Evolutionary conservation across 2,888 invertebrate genomes (phyloP).

Genomic region (Steromphala cineraria): DNA sequence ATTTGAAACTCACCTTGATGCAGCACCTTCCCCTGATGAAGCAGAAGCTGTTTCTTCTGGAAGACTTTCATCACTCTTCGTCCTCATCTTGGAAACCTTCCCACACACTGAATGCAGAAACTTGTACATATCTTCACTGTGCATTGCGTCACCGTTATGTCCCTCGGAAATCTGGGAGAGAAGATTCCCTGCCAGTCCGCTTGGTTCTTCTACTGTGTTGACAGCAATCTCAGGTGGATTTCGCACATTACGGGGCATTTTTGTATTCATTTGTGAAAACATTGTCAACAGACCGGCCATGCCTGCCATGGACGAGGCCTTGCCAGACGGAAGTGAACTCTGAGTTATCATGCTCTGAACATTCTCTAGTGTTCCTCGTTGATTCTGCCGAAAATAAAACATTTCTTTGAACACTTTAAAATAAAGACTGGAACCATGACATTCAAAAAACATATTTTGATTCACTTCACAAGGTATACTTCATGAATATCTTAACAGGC

Average conservation of each 20-base stretch:
- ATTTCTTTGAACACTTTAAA: not conserved
- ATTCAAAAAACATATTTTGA: no score
- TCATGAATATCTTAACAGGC: no score
- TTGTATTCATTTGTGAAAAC: constrained; percentile 17
- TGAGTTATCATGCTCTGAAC: constrained; percentile 10
- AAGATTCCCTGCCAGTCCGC: not conserved
- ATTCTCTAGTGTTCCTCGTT: constrained; percentile 6
- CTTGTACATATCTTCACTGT: constrained; percentile 20
- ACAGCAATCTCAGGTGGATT: not conserved
- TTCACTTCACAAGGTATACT: not conserved
- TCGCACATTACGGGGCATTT: not conserved
- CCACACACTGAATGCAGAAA: constrained; percentile 22
- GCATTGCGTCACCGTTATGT: constrained; percentile 6
- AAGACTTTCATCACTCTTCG: not conserved
- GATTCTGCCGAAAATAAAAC: constrained; percentile 6
- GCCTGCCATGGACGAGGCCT: constrained; percentile 4
- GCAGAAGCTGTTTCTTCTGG: not conserved
- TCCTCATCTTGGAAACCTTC: constrained; percentile 6
- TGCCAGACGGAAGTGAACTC: not conserved
- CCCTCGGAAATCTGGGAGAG: constrained; percentile 10
- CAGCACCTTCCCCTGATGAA: not conserved
- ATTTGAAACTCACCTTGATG: not conserved
- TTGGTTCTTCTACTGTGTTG: not conserved
- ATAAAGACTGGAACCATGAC: no score
- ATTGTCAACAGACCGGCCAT: constrained; percentile 9